phyloP scores from a whole-genome alignment of 2,797 vertebrate species.

The Danio jaintianensis region DNA sequence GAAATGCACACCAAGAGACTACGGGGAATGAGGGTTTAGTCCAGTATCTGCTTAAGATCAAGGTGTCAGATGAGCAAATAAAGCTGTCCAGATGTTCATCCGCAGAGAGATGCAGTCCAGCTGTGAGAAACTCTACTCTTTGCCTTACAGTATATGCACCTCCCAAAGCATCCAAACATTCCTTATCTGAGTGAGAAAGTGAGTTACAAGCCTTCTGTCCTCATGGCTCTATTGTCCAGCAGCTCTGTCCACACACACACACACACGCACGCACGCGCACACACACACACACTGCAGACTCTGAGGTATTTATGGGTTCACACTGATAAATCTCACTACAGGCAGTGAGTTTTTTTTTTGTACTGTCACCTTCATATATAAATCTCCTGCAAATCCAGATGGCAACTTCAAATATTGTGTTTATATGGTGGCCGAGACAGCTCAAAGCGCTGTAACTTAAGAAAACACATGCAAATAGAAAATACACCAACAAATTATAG shows the following conservation, averaged over 20 bases:
- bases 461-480: too few species aligned
- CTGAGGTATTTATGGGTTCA: conserved; percentile 5
- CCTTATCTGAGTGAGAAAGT: conserved; percentile 38
- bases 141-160: conserved; percentile 15
- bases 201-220: not conserved
- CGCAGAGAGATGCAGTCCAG: not conserved
- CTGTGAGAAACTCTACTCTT: conserved; percentile 8
- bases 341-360: not conserved
- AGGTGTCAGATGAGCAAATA: not conserved
- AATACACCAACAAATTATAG: too few species aligned
- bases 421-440: too few species aligned
- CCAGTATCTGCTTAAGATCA: not conserved
- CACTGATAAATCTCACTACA: conserved; percentile 6
- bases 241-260: not conserved
- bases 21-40: not conserved
- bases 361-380: not conserved
- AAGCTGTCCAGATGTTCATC: conserved; percentile 1
- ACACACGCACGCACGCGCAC: not conserved
- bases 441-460: too few species aligned
- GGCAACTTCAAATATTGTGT: not conserved
- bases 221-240: too few species aligned
- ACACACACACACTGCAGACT: conserved; percentile 2
- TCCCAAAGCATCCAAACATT: conserved; percentile 50
- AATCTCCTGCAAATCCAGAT: not conserved
- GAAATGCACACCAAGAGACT: not conserved